Evolutionary conservation across 2,888 invertebrate species (phyloP).

Genomic region (Pheosia gnoma): DNA sequence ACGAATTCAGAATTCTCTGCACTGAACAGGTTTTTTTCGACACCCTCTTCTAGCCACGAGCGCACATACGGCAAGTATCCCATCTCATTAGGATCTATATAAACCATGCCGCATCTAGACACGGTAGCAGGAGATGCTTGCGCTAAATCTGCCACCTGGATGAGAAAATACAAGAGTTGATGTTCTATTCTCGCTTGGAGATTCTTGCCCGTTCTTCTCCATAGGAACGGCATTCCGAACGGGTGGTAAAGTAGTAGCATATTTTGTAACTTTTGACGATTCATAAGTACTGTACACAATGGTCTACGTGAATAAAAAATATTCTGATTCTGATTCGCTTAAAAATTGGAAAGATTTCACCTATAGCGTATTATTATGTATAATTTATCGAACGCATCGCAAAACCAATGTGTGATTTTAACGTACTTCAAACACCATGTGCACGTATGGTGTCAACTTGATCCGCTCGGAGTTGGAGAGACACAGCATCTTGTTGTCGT

Average conservation of each 20-base stretch:
- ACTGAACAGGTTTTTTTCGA: conserved; percentile 74
- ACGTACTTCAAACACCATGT: conserved; percentile 92
- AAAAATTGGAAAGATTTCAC: too few species aligned
- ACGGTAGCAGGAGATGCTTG: conserved; percentile 97
- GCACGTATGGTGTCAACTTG: conserved; percentile 93
- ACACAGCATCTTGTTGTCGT: conserved; percentile 97
- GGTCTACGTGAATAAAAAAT: too few species aligned
- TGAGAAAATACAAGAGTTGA: background rate
- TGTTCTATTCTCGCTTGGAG: too few species aligned
- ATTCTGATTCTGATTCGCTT: too few species aligned
- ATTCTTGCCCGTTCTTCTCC: too few species aligned
- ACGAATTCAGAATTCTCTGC: conserved; percentile 86
- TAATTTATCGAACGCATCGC: too few species aligned
- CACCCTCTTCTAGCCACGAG: conserved; percentile 88
- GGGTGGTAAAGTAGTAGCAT: too few species aligned
- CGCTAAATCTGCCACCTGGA: conserved; percentile 89
- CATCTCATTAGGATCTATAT: conserved; percentile 92
- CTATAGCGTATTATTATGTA: too few species aligned
- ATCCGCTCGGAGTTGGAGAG: conserved; percentile 96
- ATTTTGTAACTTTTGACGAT: too few species aligned
- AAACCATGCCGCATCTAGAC: conserved; percentile 94
- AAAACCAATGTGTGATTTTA: background rate
- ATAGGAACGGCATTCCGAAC: too few species aligned
- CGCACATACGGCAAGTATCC: conserved; percentile 92
- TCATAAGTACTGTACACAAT: too few species aligned